Evolutionary conservation across 2,797 vertebrate species (phyloP), one percentile per base, ranked within the genome.

Genomic region (Xiphorhynchus erythropygius): DNA sequence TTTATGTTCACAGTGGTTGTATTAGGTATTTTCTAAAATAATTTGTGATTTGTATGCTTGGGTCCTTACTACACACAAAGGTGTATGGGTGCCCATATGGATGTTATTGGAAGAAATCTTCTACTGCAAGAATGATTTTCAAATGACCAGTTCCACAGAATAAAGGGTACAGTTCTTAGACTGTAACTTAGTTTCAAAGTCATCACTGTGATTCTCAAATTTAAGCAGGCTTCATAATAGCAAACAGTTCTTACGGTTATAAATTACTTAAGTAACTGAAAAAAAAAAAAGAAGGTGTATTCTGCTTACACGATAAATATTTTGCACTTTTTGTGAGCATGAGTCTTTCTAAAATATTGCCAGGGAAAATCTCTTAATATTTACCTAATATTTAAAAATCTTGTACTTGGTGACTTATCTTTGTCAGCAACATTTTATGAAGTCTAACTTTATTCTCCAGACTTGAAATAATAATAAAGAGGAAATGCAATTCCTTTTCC

Each of bases 101-200:
- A 9, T 0, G 0, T 9, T 22, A 10, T 5, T 16, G 15, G 9
- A 47, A 41, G 18, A 52, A 35, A 27, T 30, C 55, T 69, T 63
- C 87, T 37, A 41, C 21, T 41, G 21, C 39, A 32, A 18, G 53
- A 80, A 10, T 1, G 5, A 67, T 69, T 65, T 60, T 86, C 33
- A 25, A 52, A 7, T 1, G 5, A 22, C 11, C 9, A 18, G 10
- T 30, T 80, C 32, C 33, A 35, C 46, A 32, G 7, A 7, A 30
- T 9, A 28, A 71, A 63, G 11, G 5, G 12, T n/a, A 3, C 44
- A 21, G 35, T 18, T 42, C 35, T 77, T 10, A 7, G 11, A 8
- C 24, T 71, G 42, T 25, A 18, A 5, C 12, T 33, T 80, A 7
- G 8, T 59, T 71, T 83, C 50, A 75, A 70, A 89, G n/a, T 18